Conservation (phyloP, 2,113 vertebrate species). For the Phainopepla nitens region DNA sequence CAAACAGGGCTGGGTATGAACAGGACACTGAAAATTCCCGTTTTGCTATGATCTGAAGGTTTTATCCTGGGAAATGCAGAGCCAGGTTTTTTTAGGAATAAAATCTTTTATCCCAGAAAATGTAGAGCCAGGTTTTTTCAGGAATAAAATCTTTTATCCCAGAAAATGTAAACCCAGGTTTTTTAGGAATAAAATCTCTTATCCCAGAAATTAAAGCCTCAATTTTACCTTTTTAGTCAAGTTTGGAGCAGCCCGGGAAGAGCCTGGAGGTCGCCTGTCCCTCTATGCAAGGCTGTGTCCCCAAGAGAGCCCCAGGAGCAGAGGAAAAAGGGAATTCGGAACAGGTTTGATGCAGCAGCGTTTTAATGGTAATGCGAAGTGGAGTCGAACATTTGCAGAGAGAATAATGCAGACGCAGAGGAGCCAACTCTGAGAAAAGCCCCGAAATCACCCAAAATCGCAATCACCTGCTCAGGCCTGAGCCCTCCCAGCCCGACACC, state of each 20-base stretch:
- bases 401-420: not conserved
- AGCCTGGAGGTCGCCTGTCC: not conserved
- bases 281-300: not conserved
- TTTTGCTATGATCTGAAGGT: not conserved
- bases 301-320: not conserved
- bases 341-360: constrained; percentile 33
- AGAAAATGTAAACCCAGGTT: not conserved
- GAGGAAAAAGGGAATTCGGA: constrained; percentile 32
- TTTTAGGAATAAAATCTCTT: not conserved
- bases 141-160: not conserved
- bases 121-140: no score
- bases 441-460: not conserved
- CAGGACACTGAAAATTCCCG: fast-evolving
- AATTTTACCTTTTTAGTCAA: not conserved
- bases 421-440: not conserved
- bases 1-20: not conserved
- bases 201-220: not conserved
- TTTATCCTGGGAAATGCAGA: not conserved
- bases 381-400: constrained; percentile 25
- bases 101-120: not conserved
- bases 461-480: not conserved
- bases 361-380: constrained; percentile 53
- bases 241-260: not conserved
- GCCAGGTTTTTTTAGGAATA: not conserved
- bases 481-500: not conserved